Base-by-base conservation (phyloP, 2,888 invertebrate species). In the Argyresthia goedartella region DNA sequence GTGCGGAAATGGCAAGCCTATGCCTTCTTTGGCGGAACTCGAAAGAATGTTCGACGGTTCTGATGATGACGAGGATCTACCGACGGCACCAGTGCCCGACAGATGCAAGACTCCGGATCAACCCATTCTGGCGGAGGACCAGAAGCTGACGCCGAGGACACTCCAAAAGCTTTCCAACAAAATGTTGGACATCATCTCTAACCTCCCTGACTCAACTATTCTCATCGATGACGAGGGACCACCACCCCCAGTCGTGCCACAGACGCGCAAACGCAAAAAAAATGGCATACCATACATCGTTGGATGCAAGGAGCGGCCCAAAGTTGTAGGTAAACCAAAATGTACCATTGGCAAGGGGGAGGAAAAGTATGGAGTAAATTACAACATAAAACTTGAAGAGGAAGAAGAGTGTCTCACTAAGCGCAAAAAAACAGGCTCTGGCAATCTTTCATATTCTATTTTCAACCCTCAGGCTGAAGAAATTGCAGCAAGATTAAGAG, bases 21-120 rank as follows among this genome's bases (percentile, higher is more conserved):
- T 73, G 63, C 73, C 72, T 14, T 61, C 67, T 2, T 52, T 73
- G 44, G 52, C 64, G 0, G 71, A 71, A 4, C 58, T 74, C 10
- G 64, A 72, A 49, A 63, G 62, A 57, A 62, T 67, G 62, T 73
- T 53, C 60, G 66, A 67, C 50, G 57, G 56, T 43, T 66, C 64
- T 15, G 58, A 57, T 3, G 42, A n/a, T 4, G 51, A 51, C n/a
- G 52, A 52, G 8, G n/a, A 25, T 8, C 13, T 36, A 7, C 15
- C 42, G 8, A 13, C 42, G 8, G 14, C n/a, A 8, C 41, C 52
- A 25, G 4, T 7, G 16, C 51, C 51, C 8, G 42, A 49, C 11
- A 25, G 53, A 45, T 53, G 48, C 39, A 47, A 44, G 9, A 58
- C 55, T 25, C 53, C 53, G 9, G 45, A 49, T 11, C 51, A 49